Conservation (phyloP, 2,888 invertebrate species). For the Saturnia pavonia region DNA sequence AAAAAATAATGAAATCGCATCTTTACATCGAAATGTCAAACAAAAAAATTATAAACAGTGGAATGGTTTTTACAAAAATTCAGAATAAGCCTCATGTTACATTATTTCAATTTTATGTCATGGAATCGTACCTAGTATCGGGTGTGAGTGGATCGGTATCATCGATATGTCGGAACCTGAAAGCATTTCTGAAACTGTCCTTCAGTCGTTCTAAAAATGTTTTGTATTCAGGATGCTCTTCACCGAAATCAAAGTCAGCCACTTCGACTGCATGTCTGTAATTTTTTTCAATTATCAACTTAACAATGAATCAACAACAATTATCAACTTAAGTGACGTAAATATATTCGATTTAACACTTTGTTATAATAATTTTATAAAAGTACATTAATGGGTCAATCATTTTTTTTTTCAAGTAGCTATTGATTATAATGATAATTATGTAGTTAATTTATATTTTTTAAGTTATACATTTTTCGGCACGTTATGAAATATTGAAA, state of each 20-base stretch:
- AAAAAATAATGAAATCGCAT: background rate
- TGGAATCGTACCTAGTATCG: constrained; percentile 80
- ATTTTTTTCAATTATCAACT: background rate
- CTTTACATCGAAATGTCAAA: background rate
- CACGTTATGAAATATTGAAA: too few relatives aligned
- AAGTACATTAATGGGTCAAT: too few relatives aligned
- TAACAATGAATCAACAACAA: too few relatives aligned
- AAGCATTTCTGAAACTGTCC: constrained; percentile 85
- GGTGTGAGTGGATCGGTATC: constrained; percentile 69
- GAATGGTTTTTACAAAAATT: constrained; percentile 26
- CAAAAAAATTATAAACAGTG: constrained; percentile 17
- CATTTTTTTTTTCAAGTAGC: too few relatives aligned
- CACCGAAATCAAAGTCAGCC: constrained; percentile 95
- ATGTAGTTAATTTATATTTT: too few relatives aligned
- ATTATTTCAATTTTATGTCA: constrained; percentile 63
- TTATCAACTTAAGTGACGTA: too few relatives aligned
- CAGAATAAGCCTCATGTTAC: background rate
- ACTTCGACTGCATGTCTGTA: constrained; percentile 90
- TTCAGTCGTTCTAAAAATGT: constrained; percentile 91
- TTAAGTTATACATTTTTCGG: too few relatives aligned
- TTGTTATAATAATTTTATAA: too few relatives aligned
- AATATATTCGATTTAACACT: too few relatives aligned
- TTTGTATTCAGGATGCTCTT: constrained; percentile 92
- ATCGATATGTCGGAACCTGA: constrained; percentile 61
- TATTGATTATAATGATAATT: too few relatives aligned